These are phyloP conservation scores for Apolygus lucorum DNA, from an alignment of 1,140 invertebrate species.

Conservation along the genomic window DNA sequence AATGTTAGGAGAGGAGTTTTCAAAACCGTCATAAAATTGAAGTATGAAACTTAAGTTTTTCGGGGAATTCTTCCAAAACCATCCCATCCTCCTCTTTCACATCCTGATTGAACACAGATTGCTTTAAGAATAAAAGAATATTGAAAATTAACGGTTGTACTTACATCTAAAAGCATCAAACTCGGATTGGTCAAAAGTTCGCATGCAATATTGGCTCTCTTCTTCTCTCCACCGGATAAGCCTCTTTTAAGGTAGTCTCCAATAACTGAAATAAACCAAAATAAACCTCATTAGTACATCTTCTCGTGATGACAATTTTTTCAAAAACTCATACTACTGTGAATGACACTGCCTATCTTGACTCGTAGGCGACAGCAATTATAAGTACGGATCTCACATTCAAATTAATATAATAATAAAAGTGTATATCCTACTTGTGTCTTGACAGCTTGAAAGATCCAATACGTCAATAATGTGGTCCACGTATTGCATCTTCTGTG, in stretches of 20 bases:
- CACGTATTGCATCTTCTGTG: constrained; percentile 68
- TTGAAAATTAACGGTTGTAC: too few species aligned
- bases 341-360: too few species aligned
- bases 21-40: too few species aligned
- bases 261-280: constrained; percentile 51
- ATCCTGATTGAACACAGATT: too few species aligned
- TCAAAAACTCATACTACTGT: constrained; percentile 29
- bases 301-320: background rate
- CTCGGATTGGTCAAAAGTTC: constrained; percentile 77
- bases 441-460: constrained; percentile 64
- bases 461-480: constrained; percentile 71
- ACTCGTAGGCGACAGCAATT: too few species aligned
- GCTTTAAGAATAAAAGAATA: too few species aligned
- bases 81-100: too few species aligned
- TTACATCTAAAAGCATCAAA: constrained; percentile 76
- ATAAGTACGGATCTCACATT: too few species aligned
- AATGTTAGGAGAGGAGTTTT: too few species aligned
- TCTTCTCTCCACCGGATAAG: constrained; percentile 79
- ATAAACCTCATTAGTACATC: background rate
- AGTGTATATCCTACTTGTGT: constrained; percentile 54
- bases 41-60: too few species aligned
- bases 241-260: constrained; percentile 70
- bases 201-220: constrained; percentile 76
- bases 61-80: too few species aligned
- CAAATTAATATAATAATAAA: background rate